Conservation (phyloP, 2,113 vertebrate genomes). For the Vombatus ursinus region DNA sequence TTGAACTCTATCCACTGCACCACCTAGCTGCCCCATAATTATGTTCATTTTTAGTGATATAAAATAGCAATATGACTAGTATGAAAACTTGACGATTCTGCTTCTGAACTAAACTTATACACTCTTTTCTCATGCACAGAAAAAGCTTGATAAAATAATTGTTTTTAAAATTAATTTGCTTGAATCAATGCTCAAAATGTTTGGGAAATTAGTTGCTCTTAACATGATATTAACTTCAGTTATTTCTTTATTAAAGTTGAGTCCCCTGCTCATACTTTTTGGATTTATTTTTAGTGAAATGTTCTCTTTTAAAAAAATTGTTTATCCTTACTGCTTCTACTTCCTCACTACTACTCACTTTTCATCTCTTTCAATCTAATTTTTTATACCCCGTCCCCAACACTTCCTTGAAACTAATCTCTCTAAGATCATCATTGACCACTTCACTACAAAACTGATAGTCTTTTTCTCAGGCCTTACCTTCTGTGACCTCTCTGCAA, state of each 20-base stretch:
- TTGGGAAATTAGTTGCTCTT: constrained; percentile 74
- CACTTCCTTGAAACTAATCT: too few relatives aligned
- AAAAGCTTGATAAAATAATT: neutral
- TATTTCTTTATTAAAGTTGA: constrained; percentile 79
- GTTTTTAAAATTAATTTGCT: constrained; percentile 74
- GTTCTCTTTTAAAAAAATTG: neutral
- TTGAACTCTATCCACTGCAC: too few relatives aligned
- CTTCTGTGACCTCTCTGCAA: too few relatives aligned
- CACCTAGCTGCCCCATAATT: constrained; percentile 4
- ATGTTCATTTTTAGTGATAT: constrained; percentile 50
- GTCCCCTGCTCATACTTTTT: constrained; percentile 67
- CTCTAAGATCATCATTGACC: too few relatives aligned
- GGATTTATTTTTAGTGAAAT: constrained; percentile 48
- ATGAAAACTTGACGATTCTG: constrained; percentile 59
- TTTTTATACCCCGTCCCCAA: too few relatives aligned
- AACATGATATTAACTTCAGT: constrained; percentile 78
- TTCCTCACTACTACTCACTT: too few relatives aligned
- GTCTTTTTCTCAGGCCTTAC: too few relatives aligned
- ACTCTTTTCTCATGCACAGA: constrained; percentile 32
- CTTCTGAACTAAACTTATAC: constrained; percentile 38
- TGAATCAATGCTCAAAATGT: constrained; percentile 68
- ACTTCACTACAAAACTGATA: too few relatives aligned
- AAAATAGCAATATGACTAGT: constrained; percentile 40
- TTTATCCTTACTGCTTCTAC: neutral
- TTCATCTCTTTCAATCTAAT: too few relatives aligned